phyloP scores from a whole-genome alignment of 2,888 invertebrate species.

The Pemphredon lugubris region DNA sequence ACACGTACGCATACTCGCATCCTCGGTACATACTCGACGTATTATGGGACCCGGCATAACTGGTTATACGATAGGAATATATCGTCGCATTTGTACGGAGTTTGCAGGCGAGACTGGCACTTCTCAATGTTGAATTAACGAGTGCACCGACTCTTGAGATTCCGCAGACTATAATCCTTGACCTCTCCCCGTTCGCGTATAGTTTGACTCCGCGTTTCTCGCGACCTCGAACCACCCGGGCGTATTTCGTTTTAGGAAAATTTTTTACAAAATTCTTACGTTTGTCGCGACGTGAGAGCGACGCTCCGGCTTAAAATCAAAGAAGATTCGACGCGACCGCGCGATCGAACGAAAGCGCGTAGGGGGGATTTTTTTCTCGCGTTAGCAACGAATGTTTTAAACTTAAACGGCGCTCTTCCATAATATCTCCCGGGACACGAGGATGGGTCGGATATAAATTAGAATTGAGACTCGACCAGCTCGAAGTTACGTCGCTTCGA shows the following conservation, averaged over 20 bases:
- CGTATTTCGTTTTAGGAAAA: too few species aligned
- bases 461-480: slow-evolving; percentile 18
- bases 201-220: too few species aligned
- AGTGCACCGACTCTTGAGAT: slow-evolving; percentile 24
- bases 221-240: too few species aligned
- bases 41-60: slow-evolving; percentile 46
- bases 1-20: slow-evolving; percentile 8
- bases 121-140: slow-evolving; percentile 44
- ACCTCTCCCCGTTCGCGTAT: slow-evolving; percentile 1
- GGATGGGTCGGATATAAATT: slow-evolving; percentile 32
- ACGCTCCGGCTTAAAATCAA: too few species aligned
- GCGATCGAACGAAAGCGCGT: too few species aligned
- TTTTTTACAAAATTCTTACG: too few species aligned
- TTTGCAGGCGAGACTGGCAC: slow-evolving; percentile 27
- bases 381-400: too few species aligned
- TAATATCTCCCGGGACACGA: not conserved
- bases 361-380: too few species aligned
- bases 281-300: too few species aligned
- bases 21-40: slow-evolving; percentile 30
- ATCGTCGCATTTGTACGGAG: slow-evolving; percentile 27
- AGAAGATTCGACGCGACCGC: too few species aligned
- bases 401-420: too few species aligned
- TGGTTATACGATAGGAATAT: slow-evolving; percentile 40
- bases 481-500: slow-evolving; percentile 11
- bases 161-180: slow-evolving; percentile 1